Conservation (phyloP, 1,140 invertebrate species). For the Gerris buenoi region DNA sequence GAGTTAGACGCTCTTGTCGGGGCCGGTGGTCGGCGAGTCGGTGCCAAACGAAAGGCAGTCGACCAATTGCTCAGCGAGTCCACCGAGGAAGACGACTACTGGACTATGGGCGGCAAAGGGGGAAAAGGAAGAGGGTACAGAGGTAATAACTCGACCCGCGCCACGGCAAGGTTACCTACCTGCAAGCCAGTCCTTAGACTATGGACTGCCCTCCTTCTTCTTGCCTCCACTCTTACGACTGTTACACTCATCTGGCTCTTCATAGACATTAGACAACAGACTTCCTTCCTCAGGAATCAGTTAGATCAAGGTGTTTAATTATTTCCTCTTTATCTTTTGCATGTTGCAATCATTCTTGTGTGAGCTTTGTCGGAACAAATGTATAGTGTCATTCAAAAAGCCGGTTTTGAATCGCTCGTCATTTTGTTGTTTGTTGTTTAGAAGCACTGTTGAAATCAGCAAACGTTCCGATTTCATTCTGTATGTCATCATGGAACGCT, state of each 20-base stretch:
- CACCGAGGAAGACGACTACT: constrained; percentile 35
- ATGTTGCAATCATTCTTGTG: no score
- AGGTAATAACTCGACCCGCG: constrained; percentile 25
- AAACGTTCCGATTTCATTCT: no score
- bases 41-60: constrained; percentile 23
- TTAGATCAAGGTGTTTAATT: constrained; percentile 53
- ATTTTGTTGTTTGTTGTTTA: no score
- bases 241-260: constrained; percentile 50
- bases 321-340: no score
- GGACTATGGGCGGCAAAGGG: constrained; percentile 33
- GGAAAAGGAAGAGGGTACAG: constrained; percentile 28
- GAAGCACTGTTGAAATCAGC: no score
- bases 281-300: constrained; percentile 42
- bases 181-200: constrained; percentile 37
- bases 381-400: no score
- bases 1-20: constrained; percentile 36
- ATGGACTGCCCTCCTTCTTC: constrained; percentile 42
- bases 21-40: constrained; percentile 16
- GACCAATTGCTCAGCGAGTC: constrained; percentile 32
- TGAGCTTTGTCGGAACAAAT: no score
- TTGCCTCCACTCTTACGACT: constrained; percentile 45
- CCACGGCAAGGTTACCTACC: constrained; percentile 22
- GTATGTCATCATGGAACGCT: no score
- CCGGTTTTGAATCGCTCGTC: no score
- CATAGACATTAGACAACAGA: constrained; percentile 48